These are phyloP conservation scores for Arrhopalites spinosus DNA, from an alignment of 2,888 invertebrate genomes.

Conservation along the genomic window DNA sequence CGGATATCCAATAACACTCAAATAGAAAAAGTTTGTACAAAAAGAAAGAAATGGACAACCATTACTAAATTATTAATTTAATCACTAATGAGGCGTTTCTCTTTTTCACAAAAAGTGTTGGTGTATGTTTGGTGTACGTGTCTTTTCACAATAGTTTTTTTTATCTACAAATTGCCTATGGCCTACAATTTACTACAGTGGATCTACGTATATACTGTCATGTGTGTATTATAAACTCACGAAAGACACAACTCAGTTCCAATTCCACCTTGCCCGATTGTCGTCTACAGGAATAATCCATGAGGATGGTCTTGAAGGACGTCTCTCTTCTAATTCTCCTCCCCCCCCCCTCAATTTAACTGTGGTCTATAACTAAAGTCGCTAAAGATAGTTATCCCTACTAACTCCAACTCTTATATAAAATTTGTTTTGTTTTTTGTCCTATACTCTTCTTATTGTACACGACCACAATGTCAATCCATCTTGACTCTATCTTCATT, in stretches of 20 bases:
- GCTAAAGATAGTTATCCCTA: too few species aligned
- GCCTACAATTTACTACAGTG: not conserved
- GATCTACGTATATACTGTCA: not conserved
- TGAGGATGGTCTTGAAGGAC: slow-evolving; percentile 5
- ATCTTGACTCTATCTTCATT: too few species aligned
- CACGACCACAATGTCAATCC: too few species aligned
- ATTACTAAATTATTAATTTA: slow-evolving; percentile 14
- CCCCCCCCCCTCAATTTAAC: not conserved
- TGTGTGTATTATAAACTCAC: slow-evolving; percentile 40
- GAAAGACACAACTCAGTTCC: slow-evolving; percentile 48
- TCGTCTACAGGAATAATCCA: slow-evolving; percentile 46
- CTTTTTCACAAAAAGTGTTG: not conserved
- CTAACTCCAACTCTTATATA: too few species aligned
- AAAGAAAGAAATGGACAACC: not conserved
- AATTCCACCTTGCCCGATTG: slow-evolving; percentile 48
- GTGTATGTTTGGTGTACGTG: not conserved
- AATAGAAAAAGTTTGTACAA: not conserved
- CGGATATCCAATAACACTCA: too few species aligned
- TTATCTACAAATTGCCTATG: too few species aligned
- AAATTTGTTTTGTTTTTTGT: too few species aligned
- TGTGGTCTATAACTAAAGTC: not conserved
- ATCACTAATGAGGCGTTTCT: not conserved
- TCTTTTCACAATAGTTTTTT: not conserved
- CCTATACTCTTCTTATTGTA: too few species aligned
- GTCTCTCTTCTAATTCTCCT: not conserved